Base-by-base conservation (phyloP, 1,140 invertebrate species). In the Leptinotarsa defecta region DNA sequence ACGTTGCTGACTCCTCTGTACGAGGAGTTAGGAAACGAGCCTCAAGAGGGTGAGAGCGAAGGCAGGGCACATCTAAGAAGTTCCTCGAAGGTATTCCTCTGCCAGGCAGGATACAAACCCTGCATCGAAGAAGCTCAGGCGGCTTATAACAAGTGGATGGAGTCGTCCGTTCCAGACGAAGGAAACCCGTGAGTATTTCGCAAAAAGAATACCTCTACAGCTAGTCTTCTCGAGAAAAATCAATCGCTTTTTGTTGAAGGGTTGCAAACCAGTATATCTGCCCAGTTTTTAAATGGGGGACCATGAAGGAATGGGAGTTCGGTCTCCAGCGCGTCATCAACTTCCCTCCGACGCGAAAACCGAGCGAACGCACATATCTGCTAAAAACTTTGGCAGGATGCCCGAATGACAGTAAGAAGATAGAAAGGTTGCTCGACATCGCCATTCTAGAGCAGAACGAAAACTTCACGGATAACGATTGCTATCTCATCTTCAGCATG, bases 261-360 rank as follows among this genome's bases (percentile, higher is more conserved):
- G 89, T 93, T 52, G 87, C 90, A 13, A 92, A 91, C 81, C 90
- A 91, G 81, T 93, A 89, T 80, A 89, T 94, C 61, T 94, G 93
- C 73, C 91, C 92, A 5, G 91, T 94, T 3, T 94, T 94, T 80
- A 91, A 91, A 84, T 94, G 91, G 90, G 93, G 93, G 0, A 90
- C 91, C 0, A 86, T 88, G 74, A 89, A 93, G 48, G 92, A 94
- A 85, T 94, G 92, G 92, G 89, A 93, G 77, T 94, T 94, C 81
- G 93, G 92, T 73, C 86, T 94, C 0, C 88, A 94, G 74, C 87
- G 92, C 17, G 89, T 94, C 1, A 90, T 92, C 27, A 90, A 93
- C 77, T 94, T 94, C 84, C 91, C 92, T 0, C 82, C 87, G 4
- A 88, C 87, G 3, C 86, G 92, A 65, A 91, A 89, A 74, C 89